Percentiles rank a stretch among this genome's conserved stretches.
phyloP scores from a whole-genome alignment of 2,797 vertebrate genomes.

The Heteromormyrus szaboi region DNA sequence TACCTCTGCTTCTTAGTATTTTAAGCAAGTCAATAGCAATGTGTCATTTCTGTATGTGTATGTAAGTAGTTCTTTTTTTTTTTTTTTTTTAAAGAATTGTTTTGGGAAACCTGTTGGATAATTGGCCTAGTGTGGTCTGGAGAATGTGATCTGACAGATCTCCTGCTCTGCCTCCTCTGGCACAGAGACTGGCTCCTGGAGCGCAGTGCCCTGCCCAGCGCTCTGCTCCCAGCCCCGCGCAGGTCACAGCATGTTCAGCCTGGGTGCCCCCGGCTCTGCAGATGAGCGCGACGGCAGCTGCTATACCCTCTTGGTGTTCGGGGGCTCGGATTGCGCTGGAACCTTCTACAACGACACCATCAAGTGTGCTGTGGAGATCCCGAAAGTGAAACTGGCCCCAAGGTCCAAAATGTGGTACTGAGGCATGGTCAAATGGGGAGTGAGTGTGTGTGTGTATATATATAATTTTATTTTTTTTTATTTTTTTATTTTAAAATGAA shows the following conservation, averaged over 20 bases:
- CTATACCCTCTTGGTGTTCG: slow-evolving; percentile 68
- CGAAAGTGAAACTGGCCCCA: slow-evolving; percentile 30
- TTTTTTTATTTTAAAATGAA: neutral
- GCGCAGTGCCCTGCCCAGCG: slow-evolving; percentile 51
- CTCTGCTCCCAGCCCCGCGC: slow-evolving; percentile 68
- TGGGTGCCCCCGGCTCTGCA: slow-evolving; percentile 44
- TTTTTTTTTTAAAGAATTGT: neutral
- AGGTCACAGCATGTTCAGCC: slow-evolving; percentile 71
- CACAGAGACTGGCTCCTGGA: slow-evolving; percentile 72
- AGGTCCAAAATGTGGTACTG: neutral
- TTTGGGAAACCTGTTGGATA: neutral
- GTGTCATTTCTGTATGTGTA: neutral
- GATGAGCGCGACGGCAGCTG: slow-evolving; percentile 38
- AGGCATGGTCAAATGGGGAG: neutral
- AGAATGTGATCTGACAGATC: neutral
- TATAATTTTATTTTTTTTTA: too few species aligned
- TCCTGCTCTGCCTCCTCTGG: neutral
- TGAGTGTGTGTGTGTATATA: too few species aligned
- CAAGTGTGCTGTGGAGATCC: slow-evolving; percentile 54
- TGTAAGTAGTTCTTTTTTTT: neutral
- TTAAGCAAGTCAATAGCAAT: neutral
- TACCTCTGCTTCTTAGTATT: neutral
- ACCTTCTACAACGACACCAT: slow-evolving; percentile 70
- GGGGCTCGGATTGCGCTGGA: slow-evolving; percentile 74
- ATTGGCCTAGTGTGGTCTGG: neutral